Percentiles rank a stretch among this genome's conserved stretches.
Conservation (phyloP, 2,888 invertebrate genomes). For the Limnephilus auricula region DNA sequence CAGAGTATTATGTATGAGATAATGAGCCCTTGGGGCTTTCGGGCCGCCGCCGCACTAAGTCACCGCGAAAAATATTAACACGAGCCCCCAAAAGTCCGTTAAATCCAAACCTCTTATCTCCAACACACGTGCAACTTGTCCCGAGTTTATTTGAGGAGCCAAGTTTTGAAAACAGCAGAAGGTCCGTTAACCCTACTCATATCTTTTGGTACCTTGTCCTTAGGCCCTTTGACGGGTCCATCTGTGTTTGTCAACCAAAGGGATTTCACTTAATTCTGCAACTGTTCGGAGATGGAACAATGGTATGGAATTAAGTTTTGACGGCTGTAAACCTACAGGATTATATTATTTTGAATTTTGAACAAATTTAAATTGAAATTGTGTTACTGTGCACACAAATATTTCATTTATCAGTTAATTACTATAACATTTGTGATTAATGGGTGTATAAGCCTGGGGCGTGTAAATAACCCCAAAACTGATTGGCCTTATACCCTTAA, state of each 20-base stretch:
- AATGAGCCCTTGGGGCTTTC: not conserved
- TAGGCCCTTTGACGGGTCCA: conserved; percentile 20
- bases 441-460: too few species aligned
- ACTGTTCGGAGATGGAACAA: not conserved
- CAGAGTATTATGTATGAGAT: not conserved
- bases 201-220: not conserved
- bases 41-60: not conserved
- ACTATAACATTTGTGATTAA: not conserved
- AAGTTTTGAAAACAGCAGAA: conserved; percentile 13
- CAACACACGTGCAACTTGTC: not conserved
- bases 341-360: not conserved
- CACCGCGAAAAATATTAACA: not conserved
- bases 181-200: conserved; percentile 19
- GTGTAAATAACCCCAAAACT: too few species aligned
- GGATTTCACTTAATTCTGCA: conserved; percentile 5
- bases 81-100: not conserved
- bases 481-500: too few species aligned
- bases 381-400: not conserved
- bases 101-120: not conserved
- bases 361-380: not conserved
- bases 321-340: not conserved
- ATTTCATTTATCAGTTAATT: not conserved
- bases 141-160: not conserved
- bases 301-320: not conserved
- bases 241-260: conserved; percentile 17